Percentiles rank a stretch among this genome's conserved stretches.
phyloP scores from a whole-genome alignment of 2,113 vertebrate genomes.

The Phoxinus phoxinus region DNA sequence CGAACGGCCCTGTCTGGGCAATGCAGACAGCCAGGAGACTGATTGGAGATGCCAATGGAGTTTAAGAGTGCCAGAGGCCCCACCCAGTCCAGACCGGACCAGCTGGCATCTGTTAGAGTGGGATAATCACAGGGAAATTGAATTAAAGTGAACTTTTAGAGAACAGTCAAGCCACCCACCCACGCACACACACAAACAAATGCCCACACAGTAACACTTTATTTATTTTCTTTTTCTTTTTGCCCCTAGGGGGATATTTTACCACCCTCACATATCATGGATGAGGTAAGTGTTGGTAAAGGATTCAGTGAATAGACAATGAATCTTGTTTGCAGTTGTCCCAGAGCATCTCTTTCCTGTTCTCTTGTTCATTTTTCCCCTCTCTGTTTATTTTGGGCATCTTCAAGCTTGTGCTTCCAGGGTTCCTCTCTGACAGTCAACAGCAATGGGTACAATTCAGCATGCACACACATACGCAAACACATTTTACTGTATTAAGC shows the following conservation, averaged over 20 bases:
- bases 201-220: slow-evolving; percentile 17
- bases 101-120: slow-evolving; percentile 61
- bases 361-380: slow-evolving; percentile 28
- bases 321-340: slow-evolving; percentile 14
- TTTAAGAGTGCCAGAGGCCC: slow-evolving; percentile 53
- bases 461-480: slow-evolving; percentile 7
- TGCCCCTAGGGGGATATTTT: slow-evolving; percentile 46
- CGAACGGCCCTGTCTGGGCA: slow-evolving; percentile 33
- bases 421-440: slow-evolving; percentile 80
- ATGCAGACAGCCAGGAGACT: slow-evolving; percentile 27
- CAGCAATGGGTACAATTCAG: slow-evolving; percentile 81
- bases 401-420: slow-evolving; percentile 79
- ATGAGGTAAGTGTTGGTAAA: slow-evolving; percentile 48
- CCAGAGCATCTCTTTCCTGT: not conserved
- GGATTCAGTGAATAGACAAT: slow-evolving; percentile 3
- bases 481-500: not conserved
- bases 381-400: slow-evolving; percentile 33
- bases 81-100: slow-evolving; percentile 53
- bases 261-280: slow-evolving; percentile 54
- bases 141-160: slow-evolving; percentile 60
- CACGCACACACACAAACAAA: slow-evolving; percentile 9
- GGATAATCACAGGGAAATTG: slow-evolving; percentile 62
- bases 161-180: slow-evolving; percentile 58
- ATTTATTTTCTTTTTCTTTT: slow-evolving; percentile 1
- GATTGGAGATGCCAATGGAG: slow-evolving; percentile 47